Conservation (phyloP, 2,888 invertebrate genomes). For the Parelbella ahira region DNA sequence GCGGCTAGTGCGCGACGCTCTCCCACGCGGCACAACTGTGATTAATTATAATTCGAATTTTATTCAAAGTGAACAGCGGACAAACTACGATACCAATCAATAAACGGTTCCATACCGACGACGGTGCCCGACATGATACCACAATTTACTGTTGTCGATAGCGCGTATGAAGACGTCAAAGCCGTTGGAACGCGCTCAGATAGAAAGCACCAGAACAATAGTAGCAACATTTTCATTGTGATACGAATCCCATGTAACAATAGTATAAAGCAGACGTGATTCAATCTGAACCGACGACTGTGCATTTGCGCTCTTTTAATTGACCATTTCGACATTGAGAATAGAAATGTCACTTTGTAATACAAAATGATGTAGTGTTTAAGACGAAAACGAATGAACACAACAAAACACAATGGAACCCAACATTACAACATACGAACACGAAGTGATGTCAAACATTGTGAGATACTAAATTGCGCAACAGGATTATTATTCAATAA, state of each 20-base stretch:
- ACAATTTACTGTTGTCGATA: conserved; percentile 76
- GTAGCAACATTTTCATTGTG: conserved; percentile 60
- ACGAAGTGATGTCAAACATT: conserved; percentile 1
- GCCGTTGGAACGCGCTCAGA: conserved; percentile 55
- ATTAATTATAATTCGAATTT: conserved; percentile 81
- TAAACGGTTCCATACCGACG: conserved; percentile 79
- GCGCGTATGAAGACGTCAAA: conserved; percentile 75
- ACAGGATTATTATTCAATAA: conserved; percentile 64
- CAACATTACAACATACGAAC: conserved; percentile 4
- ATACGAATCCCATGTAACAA: conserved; percentile 45
- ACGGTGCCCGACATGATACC: conserved; percentile 74
- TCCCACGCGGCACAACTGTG: conserved; percentile 77
- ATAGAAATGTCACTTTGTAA: conserved; percentile 22
- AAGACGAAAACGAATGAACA: conserved; percentile 18
- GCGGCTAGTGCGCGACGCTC: conserved; percentile 65
- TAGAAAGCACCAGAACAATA: conserved; percentile 64
- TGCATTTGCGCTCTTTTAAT: conserved; percentile 32
- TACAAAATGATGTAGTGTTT: conserved; percentile 22
- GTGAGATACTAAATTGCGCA: conserved; percentile 40
- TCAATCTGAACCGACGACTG: conserved; percentile 24
- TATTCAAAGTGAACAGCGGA: conserved; percentile 80
- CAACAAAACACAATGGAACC: conserved; percentile 22
- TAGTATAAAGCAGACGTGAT: conserved; percentile 27
- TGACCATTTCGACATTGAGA: conserved; percentile 18
- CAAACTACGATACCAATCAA: conserved; percentile 80